Percentiles rank a stretch among this genome's conserved stretches.
Conservation (phyloP, 2,113 vertebrate genomes). For the Mesembrinibis cayennensis region DNA sequence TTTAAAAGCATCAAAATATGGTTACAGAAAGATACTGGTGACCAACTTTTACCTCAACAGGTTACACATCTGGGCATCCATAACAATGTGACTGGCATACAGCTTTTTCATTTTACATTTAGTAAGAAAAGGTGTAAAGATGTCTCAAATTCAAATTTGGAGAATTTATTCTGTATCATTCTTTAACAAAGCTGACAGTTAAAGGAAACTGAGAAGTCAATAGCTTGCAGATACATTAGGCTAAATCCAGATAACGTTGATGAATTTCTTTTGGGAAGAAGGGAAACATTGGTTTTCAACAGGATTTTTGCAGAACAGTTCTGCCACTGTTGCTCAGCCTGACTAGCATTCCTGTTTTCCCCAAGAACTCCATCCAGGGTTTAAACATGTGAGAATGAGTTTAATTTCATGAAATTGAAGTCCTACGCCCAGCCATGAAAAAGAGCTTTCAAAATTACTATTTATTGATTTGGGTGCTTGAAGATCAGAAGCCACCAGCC, state of each 20-base stretch:
- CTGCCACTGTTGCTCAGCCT: not conserved
- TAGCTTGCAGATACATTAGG: not conserved
- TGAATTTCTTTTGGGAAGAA: not conserved
- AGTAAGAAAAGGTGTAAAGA: not conserved
- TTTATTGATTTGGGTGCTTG: not conserved
- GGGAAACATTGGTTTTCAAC: not conserved
- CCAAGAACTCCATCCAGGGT: not conserved
- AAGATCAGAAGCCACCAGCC: not conserved
- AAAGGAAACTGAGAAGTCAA: not conserved
- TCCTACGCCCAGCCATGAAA: not conserved
- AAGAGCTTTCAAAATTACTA: not conserved
- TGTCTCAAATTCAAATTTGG: not conserved
- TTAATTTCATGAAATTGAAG: not conserved
- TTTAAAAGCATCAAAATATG: not conserved
- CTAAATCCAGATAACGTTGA: not conserved
- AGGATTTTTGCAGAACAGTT: not conserved
- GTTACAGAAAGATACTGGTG: not conserved
- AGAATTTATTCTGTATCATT: not conserved
- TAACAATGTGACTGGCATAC: not conserved
- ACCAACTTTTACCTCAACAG: not conserved
- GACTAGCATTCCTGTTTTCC: not conserved
- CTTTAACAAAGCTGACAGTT: not conserved
- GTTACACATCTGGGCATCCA: not conserved
- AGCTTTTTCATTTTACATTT: not conserved
- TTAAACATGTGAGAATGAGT: not conserved